These are phyloP conservation scores for Mamestra configurata DNA, from an alignment of 1,140 invertebrate species.

Conservation along the genomic window DNA sequence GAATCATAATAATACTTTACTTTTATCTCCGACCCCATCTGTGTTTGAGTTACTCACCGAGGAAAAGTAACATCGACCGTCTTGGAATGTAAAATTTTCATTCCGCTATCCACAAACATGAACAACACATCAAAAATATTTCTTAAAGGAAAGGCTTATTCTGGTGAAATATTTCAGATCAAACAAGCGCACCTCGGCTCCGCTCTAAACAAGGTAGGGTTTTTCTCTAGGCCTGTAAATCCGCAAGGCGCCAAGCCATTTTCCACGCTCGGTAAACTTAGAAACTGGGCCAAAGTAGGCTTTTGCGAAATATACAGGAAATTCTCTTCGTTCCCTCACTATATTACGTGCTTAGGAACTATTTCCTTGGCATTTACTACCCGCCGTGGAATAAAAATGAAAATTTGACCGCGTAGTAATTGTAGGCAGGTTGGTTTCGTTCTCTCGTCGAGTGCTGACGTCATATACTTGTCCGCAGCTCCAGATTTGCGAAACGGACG, in stretches of 20 bases:
- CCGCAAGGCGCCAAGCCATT: slow-evolving; percentile 81
- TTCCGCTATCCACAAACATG: background rate
- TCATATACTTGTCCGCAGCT: slow-evolving; percentile 61
- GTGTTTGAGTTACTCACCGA: slow-evolving; percentile 22
- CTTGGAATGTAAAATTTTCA: slow-evolving; percentile 22
- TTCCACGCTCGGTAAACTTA: slow-evolving; percentile 83
- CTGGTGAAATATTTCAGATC: slow-evolving; percentile 37
- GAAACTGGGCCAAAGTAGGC: slow-evolving; percentile 85
- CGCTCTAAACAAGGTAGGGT: slow-evolving; percentile 56
- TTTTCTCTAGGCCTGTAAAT: slow-evolving; percentile 81
- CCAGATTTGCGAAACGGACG: slow-evolving; percentile 84
- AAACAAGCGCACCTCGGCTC: slow-evolving; percentile 29
- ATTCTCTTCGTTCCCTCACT: slow-evolving; percentile 73
- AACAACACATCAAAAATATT: slow-evolving; percentile 3
- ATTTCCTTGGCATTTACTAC: slow-evolving; percentile 76
- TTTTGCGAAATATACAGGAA: slow-evolving; percentile 81
- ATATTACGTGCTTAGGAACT: slow-evolving; percentile 85
- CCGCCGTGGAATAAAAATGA: slow-evolving; percentile 77
- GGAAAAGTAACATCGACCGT: slow-evolving; percentile 17
- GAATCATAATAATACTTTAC: slow-evolving; percentile 32
- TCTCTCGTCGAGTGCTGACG: background rate
- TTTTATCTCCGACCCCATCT: slow-evolving; percentile 37
- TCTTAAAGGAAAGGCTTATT: slow-evolving; percentile 30
- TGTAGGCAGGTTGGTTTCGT: background rate
- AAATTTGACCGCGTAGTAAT: slow-evolving; percentile 56